Conservation (phyloP, 2,888 invertebrate species). For the Andrena marginata region DNA sequence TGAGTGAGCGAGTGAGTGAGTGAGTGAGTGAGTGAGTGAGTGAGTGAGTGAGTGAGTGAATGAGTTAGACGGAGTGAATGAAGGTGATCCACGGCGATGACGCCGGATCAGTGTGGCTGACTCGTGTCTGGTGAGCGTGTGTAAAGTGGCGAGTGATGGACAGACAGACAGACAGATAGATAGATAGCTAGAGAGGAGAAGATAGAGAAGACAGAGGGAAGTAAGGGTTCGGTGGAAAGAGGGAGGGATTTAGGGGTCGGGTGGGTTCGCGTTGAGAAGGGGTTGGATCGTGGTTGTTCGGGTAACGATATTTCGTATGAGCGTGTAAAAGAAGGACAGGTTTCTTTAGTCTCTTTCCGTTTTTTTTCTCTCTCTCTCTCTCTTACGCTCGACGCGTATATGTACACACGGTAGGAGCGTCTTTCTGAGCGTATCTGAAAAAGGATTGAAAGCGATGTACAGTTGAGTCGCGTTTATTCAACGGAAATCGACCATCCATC, state of each 20-base stretch:
- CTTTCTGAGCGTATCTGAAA: conserved; percentile 78
- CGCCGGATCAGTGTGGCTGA: conserved; percentile 69
- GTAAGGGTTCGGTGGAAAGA: conserved; percentile 38
- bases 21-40: conserved; percentile 55
- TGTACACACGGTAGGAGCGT: conserved; percentile 70
- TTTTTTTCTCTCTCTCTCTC: conserved; percentile 28
- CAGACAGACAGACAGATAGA: conserved; percentile 74
- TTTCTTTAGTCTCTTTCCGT: conserved; percentile 20
- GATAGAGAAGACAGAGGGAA: conserved; percentile 64
- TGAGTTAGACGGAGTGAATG: conserved; percentile 61
- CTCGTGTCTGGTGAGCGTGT: conserved; percentile 72
- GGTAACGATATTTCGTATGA: conserved; percentile 72
- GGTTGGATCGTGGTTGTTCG: conserved; percentile 41
- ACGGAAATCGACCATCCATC: conserved; percentile 57
- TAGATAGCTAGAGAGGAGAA: conserved; percentile 65
- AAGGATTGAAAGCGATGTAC: conserved; percentile 71
- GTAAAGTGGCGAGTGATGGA: conserved; percentile 74
- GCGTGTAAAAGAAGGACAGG: conserved; percentile 67
- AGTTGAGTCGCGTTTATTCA: conserved; percentile 59
- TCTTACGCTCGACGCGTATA: conserved; percentile 71
- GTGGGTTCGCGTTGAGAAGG: conserved; percentile 52
- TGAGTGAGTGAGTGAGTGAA: conserved; percentile 45
- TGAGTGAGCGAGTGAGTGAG: conserved; percentile 64
- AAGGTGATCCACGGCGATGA: conserved; percentile 63
- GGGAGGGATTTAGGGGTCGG: conserved; percentile 31